Conservation (phyloP, 1,140 invertebrate species). For the Conus betulinus region DNA sequence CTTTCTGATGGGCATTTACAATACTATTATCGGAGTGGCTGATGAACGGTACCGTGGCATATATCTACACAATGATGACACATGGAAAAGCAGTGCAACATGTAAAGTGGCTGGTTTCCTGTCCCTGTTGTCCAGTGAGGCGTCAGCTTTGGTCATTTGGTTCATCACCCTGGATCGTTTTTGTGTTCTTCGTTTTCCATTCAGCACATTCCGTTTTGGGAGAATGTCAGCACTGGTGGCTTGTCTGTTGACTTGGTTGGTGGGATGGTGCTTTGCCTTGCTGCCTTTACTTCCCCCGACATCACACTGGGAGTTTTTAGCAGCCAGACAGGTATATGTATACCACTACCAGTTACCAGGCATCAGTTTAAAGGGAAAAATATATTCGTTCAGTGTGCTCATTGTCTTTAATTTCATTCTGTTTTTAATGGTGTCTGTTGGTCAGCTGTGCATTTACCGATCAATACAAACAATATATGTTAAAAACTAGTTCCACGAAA, state of each 20-base stretch:
- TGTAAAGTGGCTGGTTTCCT: too few species aligned
- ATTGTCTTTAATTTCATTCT: constrained; percentile 50
- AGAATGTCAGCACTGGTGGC: constrained; percentile 2
- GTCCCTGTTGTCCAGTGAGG: too few species aligned
- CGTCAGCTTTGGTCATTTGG: too few species aligned
- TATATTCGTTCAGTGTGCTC: constrained; percentile 50
- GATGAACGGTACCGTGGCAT: too few species aligned
- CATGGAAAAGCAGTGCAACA: too few species aligned
- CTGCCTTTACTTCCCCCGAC: constrained; percentile 30
- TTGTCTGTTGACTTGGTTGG: constrained; percentile 23
- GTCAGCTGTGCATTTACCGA: constrained; percentile 38
- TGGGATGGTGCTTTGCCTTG: constrained; percentile 2
- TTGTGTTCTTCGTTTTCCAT: constrained; percentile 12
- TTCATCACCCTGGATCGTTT: constrained; percentile 55
- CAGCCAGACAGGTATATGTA: constrained; percentile 48
- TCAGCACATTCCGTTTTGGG: not conserved
- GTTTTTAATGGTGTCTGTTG: constrained; percentile 47
- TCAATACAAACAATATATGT: not conserved
- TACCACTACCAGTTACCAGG: constrained; percentile 50
- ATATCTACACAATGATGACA: too few species aligned
- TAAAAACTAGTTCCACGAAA: not conserved
- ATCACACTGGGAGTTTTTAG: constrained; percentile 54
- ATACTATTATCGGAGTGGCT: too few species aligned
- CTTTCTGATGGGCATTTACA: too few species aligned
- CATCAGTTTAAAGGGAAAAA: constrained; percentile 37